phyloP scores from a whole-genome alignment of 2,113 vertebrate genomes.

The Psophia crepitans region DNA sequence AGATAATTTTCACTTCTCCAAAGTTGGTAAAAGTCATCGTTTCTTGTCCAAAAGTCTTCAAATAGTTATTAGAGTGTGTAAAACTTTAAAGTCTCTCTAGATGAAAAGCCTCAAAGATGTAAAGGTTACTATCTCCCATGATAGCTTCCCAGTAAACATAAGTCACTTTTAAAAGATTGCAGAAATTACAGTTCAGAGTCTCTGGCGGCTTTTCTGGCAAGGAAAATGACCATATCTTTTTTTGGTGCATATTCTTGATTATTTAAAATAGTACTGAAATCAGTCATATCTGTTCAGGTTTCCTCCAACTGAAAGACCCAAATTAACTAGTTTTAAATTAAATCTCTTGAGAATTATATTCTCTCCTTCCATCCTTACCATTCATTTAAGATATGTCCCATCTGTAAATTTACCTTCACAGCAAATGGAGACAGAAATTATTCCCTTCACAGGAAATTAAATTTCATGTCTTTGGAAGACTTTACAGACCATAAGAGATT shows the following conservation, averaged over 20 bases:
- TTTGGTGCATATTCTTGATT: background rate
- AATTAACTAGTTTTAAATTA: background rate
- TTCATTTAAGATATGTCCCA: background rate
- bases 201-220: background rate
- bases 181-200: background rate
- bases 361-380: background rate
- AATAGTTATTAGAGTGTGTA: background rate
- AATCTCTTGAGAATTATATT: background rate
- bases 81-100: background rate
- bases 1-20: background rate
- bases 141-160: background rate
- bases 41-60: background rate
- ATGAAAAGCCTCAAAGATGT: background rate
- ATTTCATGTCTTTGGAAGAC: background rate
- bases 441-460: background rate
- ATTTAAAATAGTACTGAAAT: background rate
- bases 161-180: background rate
- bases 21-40: background rate
- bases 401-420: background rate
- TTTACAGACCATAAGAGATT: background rate
- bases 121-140: background rate
- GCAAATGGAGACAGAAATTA: background rate
- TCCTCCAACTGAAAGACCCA: background rate
- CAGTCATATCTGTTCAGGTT: background rate
- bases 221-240: background rate